A percentile compares a stretch with the other conserved stretches of the same genome.
phyloP scores from a whole-genome alignment of 2,797 vertebrate genomes.

The Cossypha dichroa region DNA sequence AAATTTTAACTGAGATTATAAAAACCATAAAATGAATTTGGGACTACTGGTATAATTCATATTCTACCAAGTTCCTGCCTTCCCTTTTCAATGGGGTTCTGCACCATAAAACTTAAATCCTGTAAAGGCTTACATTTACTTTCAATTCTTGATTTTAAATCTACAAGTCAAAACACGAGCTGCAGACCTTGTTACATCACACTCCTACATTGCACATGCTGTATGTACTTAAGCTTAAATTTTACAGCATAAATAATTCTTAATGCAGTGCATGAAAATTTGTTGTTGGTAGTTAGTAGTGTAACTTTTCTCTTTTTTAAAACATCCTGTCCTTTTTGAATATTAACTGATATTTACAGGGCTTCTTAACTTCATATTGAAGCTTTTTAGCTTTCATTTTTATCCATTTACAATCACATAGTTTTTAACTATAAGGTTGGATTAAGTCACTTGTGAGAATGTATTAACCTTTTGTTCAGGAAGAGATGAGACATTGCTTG shows the following conservation, averaged over 20 bases:
- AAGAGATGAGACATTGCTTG: slow-evolving; percentile 48
- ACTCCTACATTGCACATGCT: background rate
- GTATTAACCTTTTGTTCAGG: slow-evolving; percentile 58
- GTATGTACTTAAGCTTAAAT: background rate
- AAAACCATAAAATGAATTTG: background rate
- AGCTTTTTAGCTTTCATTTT: background rate
- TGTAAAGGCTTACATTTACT: background rate
- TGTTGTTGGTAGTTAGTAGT: background rate
- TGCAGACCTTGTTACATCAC: background rate
- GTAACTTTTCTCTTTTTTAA: background rate
- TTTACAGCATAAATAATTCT: background rate
- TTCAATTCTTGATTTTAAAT: slow-evolving; percentile 2
- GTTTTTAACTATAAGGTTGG: background rate
- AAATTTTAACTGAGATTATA: background rate
- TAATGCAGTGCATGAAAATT: background rate
- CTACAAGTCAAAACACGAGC: background rate
- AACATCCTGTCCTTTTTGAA: background rate
- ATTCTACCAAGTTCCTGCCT: background rate
- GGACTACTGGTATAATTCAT: background rate
- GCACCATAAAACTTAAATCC: background rate
- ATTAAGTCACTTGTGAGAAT: slow-evolving; percentile 40
- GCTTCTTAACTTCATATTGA: background rate
- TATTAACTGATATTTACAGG: background rate
- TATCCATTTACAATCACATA: background rate
- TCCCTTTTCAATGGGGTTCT: background rate